These are phyloP conservation scores for Heterotis niloticus DNA, from an alignment of 2,113 vertebrate species.

Conservation along the genomic window DNA sequence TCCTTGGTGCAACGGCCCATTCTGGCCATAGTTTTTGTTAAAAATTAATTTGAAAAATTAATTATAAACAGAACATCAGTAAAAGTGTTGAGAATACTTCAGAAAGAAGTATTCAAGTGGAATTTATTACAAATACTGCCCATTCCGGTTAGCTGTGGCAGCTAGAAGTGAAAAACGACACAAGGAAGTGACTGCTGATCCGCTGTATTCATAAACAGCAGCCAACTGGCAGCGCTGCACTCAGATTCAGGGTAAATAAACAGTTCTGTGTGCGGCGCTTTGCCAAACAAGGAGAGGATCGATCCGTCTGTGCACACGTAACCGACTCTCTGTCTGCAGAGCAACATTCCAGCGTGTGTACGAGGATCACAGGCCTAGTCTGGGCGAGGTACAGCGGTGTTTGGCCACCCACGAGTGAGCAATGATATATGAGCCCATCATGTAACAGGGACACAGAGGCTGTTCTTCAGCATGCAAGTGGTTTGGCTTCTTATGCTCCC, in stretches of 20 bases:
- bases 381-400: neutral
- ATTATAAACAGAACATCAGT: too few species aligned
- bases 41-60: too few species aligned
- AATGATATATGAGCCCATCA: too few species aligned
- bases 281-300: slow-evolving; percentile 44
- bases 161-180: neutral
- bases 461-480: neutral
- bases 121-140: neutral
- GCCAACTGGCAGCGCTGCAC: neutral
- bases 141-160: neutral
- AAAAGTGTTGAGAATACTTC: neutral
- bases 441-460: neutral
- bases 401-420: neutral
- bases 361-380: neutral
- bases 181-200: slow-evolving; percentile 1
- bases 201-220: too few species aligned
- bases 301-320: slow-evolving; percentile 21
- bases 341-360: neutral
- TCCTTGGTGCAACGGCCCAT: too few species aligned
- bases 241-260: slow-evolving; percentile 22
- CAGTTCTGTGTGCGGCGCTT: slow-evolving; percentile 21
- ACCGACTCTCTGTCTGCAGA: neutral
- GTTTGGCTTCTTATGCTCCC: slow-evolving; percentile 4
- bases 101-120: neutral
- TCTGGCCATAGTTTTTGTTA: too few species aligned